Percentiles rank a stretch among this genome's conserved stretches.
phyloP scores from a whole-genome alignment of 2,888 invertebrate species.

The Lasius platythorax region DNA sequence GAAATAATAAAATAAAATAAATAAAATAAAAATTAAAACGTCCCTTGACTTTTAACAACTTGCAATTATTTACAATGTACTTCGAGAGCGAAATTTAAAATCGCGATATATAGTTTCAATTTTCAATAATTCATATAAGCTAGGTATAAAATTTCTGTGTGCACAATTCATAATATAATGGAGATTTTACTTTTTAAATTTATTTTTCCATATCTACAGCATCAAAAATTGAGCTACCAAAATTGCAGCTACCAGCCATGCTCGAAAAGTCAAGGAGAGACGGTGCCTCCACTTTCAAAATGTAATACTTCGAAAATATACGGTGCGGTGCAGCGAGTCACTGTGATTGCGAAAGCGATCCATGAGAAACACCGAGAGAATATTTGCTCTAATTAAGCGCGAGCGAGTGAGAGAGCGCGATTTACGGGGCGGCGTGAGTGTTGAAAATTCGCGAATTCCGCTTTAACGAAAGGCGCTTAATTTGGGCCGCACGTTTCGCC shows the following conservation, averaged over 20 bases:
- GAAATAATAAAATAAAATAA: too few species aligned
- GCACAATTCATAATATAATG: background rate
- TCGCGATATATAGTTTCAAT: background rate
- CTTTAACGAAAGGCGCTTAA: conserved; percentile 73
- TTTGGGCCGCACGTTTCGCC: conserved; percentile 72
- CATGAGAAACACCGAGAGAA: conserved; percentile 13
- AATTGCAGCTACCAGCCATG: background rate
- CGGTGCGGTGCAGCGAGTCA: conserved; percentile 27
- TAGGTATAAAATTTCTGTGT: background rate
- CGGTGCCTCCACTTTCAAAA: conserved; percentile 1
- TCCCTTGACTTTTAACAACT: conserved; percentile 5
- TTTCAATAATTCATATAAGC: background rate
- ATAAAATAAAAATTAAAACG: conserved; percentile 20
- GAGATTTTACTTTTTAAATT: background rate
- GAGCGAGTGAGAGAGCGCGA: conserved; percentile 58
- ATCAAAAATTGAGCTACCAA: background rate
- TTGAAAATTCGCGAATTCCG: conserved; percentile 67
- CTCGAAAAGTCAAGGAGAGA: background rate
- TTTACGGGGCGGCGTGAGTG: conserved; percentile 57
- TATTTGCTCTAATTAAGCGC: conserved; percentile 66
- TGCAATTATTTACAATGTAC: background rate
- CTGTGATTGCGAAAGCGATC: conserved; percentile 46
- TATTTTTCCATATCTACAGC: too few species aligned
- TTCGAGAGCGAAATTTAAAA: background rate
- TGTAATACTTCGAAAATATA: conserved; percentile 15